A percentile compares a stretch with the other conserved stretches of the same genome.
These are phyloP conservation scores for Diorhabda elongata DNA, from an alignment of 1,140 invertebrate species.

Conservation along the genomic window DNA sequence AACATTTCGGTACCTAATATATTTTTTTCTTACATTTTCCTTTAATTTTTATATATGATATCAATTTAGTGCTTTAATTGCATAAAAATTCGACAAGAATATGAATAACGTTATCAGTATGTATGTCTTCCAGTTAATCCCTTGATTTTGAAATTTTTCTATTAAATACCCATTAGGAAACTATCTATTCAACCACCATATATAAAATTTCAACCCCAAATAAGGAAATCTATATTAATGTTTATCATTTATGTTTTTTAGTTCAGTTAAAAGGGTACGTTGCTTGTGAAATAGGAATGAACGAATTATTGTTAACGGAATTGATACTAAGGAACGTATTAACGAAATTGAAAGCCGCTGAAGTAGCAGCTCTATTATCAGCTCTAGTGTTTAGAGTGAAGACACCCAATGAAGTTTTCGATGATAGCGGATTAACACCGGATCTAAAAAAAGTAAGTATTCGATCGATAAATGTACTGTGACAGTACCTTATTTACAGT, in stretches of 20 bases:
- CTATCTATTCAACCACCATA: no score
- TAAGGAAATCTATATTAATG: neutral
- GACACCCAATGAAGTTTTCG: slow-evolving; percentile 43
- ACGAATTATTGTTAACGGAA: slow-evolving; percentile 93
- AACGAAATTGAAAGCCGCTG: slow-evolving; percentile 75
- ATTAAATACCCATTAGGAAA: no score
- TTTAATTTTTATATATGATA: no score
- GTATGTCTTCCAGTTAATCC: no score
- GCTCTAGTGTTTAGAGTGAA: slow-evolving; percentile 89
- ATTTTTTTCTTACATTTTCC: no score
- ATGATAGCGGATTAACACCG: slow-evolving; percentile 28
- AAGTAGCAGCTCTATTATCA: slow-evolving; percentile 90
- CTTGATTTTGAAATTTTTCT: no score
- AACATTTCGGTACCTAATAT: no score
- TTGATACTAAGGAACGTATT: slow-evolving; percentile 91
- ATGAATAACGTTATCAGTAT: no score
- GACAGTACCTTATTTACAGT: neutral
- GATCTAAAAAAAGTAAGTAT: slow-evolving; percentile 29
- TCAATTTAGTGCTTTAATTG: no score
- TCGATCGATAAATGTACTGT: neutral
- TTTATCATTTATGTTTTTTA: slow-evolving; percentile 42
- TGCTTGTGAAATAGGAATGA: slow-evolving; percentile 92
- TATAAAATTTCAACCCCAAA: no score
- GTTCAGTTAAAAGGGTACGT: slow-evolving; percentile 87
- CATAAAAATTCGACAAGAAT: no score